phyloP scores from a whole-genome alignment of 2,113 vertebrate genomes.

The Pteropus alecto region DNA sequence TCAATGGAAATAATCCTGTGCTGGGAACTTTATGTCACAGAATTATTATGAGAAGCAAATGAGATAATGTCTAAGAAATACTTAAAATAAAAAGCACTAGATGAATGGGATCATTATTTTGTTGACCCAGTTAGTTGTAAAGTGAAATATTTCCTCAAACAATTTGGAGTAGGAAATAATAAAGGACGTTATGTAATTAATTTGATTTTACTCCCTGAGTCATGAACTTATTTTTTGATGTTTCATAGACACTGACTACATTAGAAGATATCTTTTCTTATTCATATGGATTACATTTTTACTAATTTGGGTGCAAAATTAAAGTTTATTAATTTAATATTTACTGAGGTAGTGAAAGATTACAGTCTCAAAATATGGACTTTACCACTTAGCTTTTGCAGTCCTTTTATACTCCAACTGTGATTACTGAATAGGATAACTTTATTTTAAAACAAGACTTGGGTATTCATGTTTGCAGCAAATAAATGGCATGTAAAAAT shows the following conservation, averaged over 20 bases:
- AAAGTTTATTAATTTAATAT: not conserved
- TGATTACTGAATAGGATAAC: conserved; percentile 43
- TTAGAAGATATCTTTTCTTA: not conserved
- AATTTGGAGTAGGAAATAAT: not conserved
- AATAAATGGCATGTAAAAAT: conserved; percentile 74
- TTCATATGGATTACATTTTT: not conserved
- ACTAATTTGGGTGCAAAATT: conserved; percentile 20
- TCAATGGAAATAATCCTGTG: not conserved
- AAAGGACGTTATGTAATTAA: not conserved
- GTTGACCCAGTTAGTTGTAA: not conserved
- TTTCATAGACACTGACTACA: not conserved
- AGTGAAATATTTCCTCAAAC: conserved; percentile 39
- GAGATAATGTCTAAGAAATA: not conserved
- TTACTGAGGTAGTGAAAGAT: not conserved
- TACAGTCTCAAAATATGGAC: not conserved
- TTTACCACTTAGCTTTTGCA: not conserved
- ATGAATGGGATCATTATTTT: not conserved
- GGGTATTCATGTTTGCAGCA: conserved; percentile 72
- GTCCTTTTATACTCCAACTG: conserved; percentile 33
- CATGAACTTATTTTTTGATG: not conserved
- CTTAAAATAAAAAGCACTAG: not conserved
- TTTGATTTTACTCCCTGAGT: conserved; percentile 8
- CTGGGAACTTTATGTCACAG: not conserved
- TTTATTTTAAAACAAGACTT: conserved; percentile 51
- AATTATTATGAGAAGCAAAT: not conserved